These are phyloP conservation scores for Champsocephalus gunnari DNA, from an alignment of 2,797 vertebrate species.

Conservation along the genomic window DNA sequence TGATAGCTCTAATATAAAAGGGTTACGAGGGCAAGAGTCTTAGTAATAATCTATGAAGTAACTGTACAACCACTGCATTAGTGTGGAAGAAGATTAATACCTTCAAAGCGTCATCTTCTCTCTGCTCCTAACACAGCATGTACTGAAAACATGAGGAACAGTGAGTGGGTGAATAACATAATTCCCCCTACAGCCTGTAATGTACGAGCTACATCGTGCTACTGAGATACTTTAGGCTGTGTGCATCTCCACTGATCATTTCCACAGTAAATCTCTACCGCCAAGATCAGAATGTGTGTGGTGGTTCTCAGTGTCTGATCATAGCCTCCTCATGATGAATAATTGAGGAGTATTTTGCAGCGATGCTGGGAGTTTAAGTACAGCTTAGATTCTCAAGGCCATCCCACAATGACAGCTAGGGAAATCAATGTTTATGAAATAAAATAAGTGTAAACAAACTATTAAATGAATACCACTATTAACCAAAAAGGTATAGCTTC, in stretches of 20 bases:
- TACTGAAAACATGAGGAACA: slow-evolving; percentile 5
- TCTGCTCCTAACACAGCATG: slow-evolving; percentile 1
- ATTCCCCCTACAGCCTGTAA: slow-evolving; percentile 9
- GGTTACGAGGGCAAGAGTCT: not conserved
- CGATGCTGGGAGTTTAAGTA: slow-evolving; percentile 48
- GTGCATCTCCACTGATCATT: slow-evolving; percentile 20
- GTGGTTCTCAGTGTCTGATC: slow-evolving; percentile 45
- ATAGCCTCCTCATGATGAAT: slow-evolving; percentile 58
- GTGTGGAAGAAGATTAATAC: slow-evolving; percentile 17
- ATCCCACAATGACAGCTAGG: not conserved
- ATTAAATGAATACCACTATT: not conserved
- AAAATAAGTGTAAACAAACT: not conserved
- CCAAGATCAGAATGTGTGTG: not conserved
- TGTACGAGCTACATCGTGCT: not conserved
- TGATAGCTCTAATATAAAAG: slow-evolving; percentile 5
- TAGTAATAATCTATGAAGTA: not conserved
- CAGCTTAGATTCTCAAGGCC: slow-evolving; percentile 13
- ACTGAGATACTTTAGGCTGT: slow-evolving; percentile 6
- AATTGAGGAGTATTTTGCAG: slow-evolving; percentile 55
- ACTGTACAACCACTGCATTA: not conserved
- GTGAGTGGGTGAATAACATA: slow-evolving; percentile 7
- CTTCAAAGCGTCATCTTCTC: not conserved
- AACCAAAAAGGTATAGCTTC: not conserved
- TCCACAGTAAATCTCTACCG: slow-evolving; percentile 27
- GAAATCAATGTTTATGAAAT: not conserved